These are phyloP conservation scores for Aegotheles bennettii DNA, from an alignment of 2,113 vertebrate genomes.

Conservation along the genomic window DNA sequence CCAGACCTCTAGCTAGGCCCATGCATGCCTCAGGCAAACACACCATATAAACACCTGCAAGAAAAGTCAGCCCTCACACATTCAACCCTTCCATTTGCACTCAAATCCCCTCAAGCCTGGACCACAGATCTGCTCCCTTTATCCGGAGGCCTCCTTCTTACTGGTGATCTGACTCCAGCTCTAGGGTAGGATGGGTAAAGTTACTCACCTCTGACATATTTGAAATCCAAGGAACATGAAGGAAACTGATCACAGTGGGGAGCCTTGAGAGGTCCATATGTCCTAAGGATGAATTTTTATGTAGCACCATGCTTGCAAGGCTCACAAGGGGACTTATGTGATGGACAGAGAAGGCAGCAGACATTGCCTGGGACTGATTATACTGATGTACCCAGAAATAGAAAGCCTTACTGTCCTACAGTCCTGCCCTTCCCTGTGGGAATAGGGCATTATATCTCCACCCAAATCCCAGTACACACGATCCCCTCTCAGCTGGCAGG, in stretches of 20 bases:
- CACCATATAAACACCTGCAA: not conserved
- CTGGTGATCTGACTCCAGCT: not conserved
- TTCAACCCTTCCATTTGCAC: not conserved
- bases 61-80: not conserved
- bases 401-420: not conserved
- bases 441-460: not conserved
- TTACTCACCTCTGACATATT: not conserved
- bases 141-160: not conserved
- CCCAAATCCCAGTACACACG: not conserved
- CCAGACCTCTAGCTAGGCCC: not conserved
- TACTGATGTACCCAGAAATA: not conserved
- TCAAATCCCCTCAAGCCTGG: not conserved
- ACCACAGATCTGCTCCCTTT: not conserved
- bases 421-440: not conserved
- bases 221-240: not conserved
- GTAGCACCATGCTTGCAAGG: not conserved
- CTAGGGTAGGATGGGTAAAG: not conserved
- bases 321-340: not conserved
- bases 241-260: not conserved
- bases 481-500: not conserved
- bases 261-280: not conserved
- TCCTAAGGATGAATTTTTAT: not conserved
- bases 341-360: not conserved
- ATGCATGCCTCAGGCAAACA: not conserved
- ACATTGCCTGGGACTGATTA: not conserved